Base-by-base conservation (phyloP, 2,113 vertebrate species). In the Larimichthys polyactis region DNA sequence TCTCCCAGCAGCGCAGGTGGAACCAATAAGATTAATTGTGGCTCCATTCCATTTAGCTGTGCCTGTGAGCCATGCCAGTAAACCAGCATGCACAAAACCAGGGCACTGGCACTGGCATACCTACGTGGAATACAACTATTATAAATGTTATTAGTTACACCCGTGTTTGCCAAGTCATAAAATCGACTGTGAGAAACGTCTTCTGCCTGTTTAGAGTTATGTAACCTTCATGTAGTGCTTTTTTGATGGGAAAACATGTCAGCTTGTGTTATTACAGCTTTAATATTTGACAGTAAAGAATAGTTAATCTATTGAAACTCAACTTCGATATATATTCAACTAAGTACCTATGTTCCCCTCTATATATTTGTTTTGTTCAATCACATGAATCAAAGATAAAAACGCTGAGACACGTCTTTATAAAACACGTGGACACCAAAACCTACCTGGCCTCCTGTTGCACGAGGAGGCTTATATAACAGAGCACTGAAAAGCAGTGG, bases 131-230 rank as follows among this genome's bases (percentile, higher is more conserved):
- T 14, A 78, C 44, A 79, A 27, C 51, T 15, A 29, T 76, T 29
- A 24, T 62, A 24, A 71, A 43, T 71, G 44, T 22, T 44, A 52
- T 71, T 71, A 77, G 59, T 32, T 51, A n/a, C 44, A 29, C 51
- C n/a, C 54, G 2, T 59, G 64, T 82, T 78, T 78, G 72, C 68
- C 52, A 63, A 70, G 58, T 70, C 67, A 72, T 64, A 64, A 24
- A 22, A 65, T 60, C 44, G 3, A 3, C 44, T 44, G 40, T 66
- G 58, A 44, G 55, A 60, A 68, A 63, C 12, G 4, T 51, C n/a
- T 16, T 62, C 12, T 20, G 24, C 48, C 65, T 71, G 64, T 60
- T 68, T 46, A 2, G 22, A 52, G 70, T 67, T 67, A 44, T 22
- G 54, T 29, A 27, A 60, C 27, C 27, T 43, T 44, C 27, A 72